Percentiles rank a stretch among this genome's conserved stretches.
phyloP scores from a whole-genome alignment of 2,113 vertebrate species.

The Pungitius pungitius region DNA sequence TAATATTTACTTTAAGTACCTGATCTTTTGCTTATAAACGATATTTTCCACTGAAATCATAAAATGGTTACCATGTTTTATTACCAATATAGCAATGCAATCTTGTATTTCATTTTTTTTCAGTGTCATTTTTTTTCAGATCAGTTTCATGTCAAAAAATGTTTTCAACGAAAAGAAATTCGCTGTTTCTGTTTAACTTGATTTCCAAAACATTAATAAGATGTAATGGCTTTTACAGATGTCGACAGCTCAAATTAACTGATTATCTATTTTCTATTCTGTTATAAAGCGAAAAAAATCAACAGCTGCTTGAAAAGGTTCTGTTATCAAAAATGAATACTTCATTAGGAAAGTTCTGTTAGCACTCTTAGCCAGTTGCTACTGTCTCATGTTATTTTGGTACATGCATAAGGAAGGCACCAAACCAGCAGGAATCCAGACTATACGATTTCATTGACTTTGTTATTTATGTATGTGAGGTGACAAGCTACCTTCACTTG shows the following conservation, averaged over 20 bases:
- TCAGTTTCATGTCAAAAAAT: too few species aligned
- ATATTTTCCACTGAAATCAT: not conserved
- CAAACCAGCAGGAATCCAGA: not conserved
- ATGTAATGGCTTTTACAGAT: not conserved
- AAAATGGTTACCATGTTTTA: not conserved
- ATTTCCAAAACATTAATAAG: not conserved
- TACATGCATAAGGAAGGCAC: not conserved
- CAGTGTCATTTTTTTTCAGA: too few species aligned
- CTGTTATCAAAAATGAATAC: too few species aligned
- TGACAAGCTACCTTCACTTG: not conserved
- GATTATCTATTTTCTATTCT: not conserved
- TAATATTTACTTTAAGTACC: not conserved
- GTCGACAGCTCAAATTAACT: not conserved
- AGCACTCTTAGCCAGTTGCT: constrained; percentile 13
- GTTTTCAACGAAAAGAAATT: not conserved
- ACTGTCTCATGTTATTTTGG: constrained; percentile 25
- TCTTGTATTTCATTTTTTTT: too few species aligned
- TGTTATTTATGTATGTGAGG: not conserved
- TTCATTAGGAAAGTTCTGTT: not conserved
- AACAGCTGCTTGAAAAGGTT: too few species aligned
- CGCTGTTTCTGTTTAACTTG: not conserved
- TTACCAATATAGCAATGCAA: not conserved
- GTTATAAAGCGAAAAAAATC: not conserved
- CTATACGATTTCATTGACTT: not conserved
- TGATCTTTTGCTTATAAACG: not conserved